These are phyloP conservation scores for Mohoua ochrocephala DNA, from an alignment of 2,113 vertebrate species.

Conservation along the genomic window DNA sequence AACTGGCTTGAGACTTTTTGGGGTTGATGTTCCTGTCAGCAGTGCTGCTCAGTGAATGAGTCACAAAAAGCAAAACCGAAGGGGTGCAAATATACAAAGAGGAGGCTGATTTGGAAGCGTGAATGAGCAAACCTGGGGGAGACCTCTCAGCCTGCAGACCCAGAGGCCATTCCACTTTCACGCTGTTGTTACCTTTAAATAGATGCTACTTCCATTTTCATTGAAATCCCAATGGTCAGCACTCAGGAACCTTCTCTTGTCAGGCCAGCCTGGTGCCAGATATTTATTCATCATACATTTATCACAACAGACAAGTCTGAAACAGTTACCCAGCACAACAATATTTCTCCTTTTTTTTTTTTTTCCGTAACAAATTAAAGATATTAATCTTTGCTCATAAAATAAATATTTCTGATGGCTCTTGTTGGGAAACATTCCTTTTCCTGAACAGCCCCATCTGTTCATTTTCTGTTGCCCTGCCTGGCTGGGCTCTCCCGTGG, in stretches of 20 bases:
- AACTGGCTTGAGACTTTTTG: not conserved
- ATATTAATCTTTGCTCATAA: not conserved
- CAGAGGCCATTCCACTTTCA: not conserved
- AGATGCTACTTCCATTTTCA: not conserved
- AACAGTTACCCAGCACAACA: not conserved
- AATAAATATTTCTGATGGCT: not conserved
- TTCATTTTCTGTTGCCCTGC: not conserved
- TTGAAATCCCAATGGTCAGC: not conserved
- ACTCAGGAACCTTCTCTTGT: not conserved
- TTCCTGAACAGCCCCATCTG: not conserved
- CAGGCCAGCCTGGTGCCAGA: not conserved
- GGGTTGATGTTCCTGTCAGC: not conserved
- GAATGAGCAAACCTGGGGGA: not conserved
- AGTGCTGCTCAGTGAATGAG: not conserved
- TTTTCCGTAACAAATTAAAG: not conserved
- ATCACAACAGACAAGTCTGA: not conserved
- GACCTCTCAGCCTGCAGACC: not conserved
- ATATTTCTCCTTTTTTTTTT: not conserved
- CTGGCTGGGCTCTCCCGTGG: not conserved
- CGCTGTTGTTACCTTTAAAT: not conserved
- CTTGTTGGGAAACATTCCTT: not conserved
- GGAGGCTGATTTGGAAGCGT: not conserved
- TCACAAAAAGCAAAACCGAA: not conserved
- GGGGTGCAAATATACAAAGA: not conserved
- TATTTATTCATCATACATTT: not conserved